These are phyloP conservation scores for Brachylomia viminalis DNA, from an alignment of 2,888 invertebrate genomes.

Conservation along the genomic window DNA sequence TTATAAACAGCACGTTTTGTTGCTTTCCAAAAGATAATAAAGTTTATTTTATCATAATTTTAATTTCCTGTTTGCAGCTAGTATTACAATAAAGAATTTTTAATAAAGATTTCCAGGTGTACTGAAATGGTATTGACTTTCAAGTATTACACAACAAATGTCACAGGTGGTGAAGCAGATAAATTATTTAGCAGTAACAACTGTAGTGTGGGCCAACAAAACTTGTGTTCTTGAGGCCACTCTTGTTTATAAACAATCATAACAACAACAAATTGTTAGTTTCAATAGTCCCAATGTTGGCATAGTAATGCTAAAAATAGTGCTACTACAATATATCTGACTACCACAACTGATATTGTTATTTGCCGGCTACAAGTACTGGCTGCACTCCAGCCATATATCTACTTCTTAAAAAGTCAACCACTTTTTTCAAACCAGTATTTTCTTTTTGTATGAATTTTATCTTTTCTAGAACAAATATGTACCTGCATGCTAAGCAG, in stretches of 20 bases:
- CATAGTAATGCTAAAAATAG: conserved; percentile 24
- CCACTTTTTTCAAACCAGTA: background rate
- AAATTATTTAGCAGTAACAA: background rate
- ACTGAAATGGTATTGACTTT: conserved; percentile 2
- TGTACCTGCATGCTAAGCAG: conserved; percentile 8
- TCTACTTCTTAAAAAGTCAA: conserved; percentile 31
- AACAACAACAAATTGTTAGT: conserved; percentile 29
- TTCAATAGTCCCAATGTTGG: background rate
- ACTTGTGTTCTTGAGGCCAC: background rate
- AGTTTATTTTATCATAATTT: background rate
- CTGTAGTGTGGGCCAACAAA: background rate
- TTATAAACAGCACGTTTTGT: conserved; percentile 52
- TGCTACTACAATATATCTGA: conserved; percentile 1
- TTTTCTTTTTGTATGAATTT: background rate
- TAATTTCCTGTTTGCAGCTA: conserved; percentile 1
- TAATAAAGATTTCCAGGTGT: background rate
- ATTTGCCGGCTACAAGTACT: background rate
- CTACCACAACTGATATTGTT: background rate
- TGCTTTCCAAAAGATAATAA: conserved; percentile 10
- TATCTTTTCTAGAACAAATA: background rate
- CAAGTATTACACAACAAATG: conserved; percentile 1
- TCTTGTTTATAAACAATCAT: conserved; percentile 52
- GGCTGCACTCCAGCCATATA: conserved; percentile 5
- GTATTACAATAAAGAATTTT: background rate
- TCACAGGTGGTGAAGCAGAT: background rate